Base-by-base conservation (phyloP, 2,113 vertebrate genomes). In the Thunnus maccoyii region DNA sequence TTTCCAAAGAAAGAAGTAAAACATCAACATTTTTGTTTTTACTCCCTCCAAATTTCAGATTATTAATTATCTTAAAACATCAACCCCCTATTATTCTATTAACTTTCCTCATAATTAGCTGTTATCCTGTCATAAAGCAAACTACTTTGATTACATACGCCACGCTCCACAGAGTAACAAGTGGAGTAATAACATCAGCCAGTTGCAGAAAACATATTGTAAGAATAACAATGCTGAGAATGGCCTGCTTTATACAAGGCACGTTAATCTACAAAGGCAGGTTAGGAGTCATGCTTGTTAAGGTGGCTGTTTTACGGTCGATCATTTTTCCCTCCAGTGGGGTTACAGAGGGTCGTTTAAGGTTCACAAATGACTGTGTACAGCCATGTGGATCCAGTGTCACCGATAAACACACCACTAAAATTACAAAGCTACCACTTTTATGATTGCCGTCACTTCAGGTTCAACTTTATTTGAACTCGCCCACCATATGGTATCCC, bases 391-490 rank as follows among this genome's bases (percentile, higher is more conserved):
- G 73, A 85, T 86, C 86, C 75, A 36, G 76, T 84, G 58, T 82
- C 84, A 47, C 83, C 25, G 65, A 67, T 81, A 78, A 88, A 88
- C 64, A 60, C 78, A 87, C 65, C 46, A 65, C 48, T 71, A 72
- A 79, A 86, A 82, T 67, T 71, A 64, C 79, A 86, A 66, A 77
- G 83, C 77, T 79, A 18, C 69, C 56, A 15, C 54, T 75, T 86
- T 82, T 72, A 86, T 51, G 54, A 55, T 36, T 11, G 27, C 50
- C 25, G 72, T 65, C 71, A 54, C 75, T 63, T 25, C 15, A 17
- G 54, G 46, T 79, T 86, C 80, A 86, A 66, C 87, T 86, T 48
- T 55, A 47, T 32, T 25, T 79, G 76, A 89, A 82, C 79, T 48
- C 63, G 6, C n/a, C 41, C 52, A 62, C 57, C 74, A 80, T 74